Conservation (phyloP, 2,888 invertebrate species). For the Amaurobius ferox region DNA sequence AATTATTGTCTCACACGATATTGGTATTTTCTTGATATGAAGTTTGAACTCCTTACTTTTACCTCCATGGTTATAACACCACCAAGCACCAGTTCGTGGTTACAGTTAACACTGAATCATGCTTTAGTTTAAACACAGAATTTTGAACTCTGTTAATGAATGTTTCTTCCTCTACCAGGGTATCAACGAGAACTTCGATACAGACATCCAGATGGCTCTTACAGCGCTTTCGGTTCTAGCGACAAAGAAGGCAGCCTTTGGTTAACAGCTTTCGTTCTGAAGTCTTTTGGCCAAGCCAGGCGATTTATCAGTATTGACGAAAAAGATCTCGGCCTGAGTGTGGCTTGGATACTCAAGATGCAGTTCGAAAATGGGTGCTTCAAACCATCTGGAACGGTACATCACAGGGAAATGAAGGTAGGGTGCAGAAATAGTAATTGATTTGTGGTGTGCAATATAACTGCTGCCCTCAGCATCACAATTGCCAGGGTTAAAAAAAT, state of each 20-base stretch:
- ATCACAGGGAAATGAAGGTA: slow-evolving; percentile 82
- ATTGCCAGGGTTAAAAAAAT: not conserved
- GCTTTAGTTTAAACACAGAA: no score
- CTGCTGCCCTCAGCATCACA: not conserved
- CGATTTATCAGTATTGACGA: slow-evolving; percentile 85
- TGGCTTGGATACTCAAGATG: slow-evolving; percentile 86
- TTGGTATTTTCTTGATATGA: no score
- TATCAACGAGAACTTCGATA: slow-evolving; percentile 95
- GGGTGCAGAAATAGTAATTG: not conserved
- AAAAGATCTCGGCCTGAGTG: slow-evolving; percentile 82
- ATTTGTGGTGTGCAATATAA: not conserved
- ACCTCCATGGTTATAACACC: no score
- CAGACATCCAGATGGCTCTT: slow-evolving; percentile 90
- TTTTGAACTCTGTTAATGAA: no score
- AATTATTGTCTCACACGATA: no score
- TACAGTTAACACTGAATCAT: no score
- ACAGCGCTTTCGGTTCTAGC: slow-evolving; percentile 88
- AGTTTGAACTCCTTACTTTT: no score
- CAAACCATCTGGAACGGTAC: slow-evolving; percentile 84
- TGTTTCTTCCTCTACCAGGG: no score
- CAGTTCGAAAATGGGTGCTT: slow-evolving; percentile 88
- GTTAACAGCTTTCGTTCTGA: slow-evolving; percentile 91
- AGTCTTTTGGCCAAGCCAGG: slow-evolving; percentile 86
- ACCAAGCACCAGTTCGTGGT: no score
- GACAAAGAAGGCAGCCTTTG: slow-evolving; percentile 87